These are phyloP conservation scores for Cydia strobilella DNA, from an alignment of 1,140 invertebrate genomes.

Conservation along the genomic window DNA sequence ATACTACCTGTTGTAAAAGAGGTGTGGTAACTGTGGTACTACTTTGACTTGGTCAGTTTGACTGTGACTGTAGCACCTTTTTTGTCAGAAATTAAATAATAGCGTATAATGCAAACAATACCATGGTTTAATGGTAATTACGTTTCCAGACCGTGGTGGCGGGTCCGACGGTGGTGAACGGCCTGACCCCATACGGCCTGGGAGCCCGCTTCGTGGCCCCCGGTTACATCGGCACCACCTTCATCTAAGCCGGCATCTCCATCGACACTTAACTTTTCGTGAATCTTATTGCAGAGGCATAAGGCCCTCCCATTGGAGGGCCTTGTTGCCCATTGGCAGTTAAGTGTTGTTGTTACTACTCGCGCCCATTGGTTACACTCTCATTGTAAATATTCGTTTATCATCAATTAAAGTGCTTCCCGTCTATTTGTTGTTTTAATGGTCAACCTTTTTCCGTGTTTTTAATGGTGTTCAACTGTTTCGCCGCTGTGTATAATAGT, in stretches of 20 bases:
- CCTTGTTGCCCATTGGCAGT: too few relatives aligned
- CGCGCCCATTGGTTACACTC: conserved; percentile 31
- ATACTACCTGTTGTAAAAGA: too few relatives aligned
- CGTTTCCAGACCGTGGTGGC: conserved; percentile 63
- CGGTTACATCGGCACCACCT: conserved; percentile 49
- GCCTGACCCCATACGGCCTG: conserved; percentile 33
- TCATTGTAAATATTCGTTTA: conserved; percentile 34
- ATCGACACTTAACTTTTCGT: too few relatives aligned
- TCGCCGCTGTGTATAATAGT: too few relatives aligned
- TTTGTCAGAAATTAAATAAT: too few relatives aligned
- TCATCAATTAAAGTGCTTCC: conserved; percentile 13
- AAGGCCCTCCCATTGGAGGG: neutral
- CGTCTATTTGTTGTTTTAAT: conserved; percentile 6
- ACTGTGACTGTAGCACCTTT: too few relatives aligned
- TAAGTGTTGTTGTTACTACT: neutral
- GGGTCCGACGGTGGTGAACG: conserved; percentile 68
- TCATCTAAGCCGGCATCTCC: conserved; percentile 35
- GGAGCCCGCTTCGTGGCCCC: conserved; percentile 52
- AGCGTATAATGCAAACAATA: too few relatives aligned
- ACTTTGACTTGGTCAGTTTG: too few relatives aligned
- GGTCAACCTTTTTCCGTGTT: neutral
- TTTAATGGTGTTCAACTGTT: too few relatives aligned
- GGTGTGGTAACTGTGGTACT: too few relatives aligned
- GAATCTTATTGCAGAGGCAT: too few relatives aligned
- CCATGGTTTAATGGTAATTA: neutral